phyloP scores from a whole-genome alignment of 2,113 vertebrate species.

The Festucalex cinctus region DNA sequence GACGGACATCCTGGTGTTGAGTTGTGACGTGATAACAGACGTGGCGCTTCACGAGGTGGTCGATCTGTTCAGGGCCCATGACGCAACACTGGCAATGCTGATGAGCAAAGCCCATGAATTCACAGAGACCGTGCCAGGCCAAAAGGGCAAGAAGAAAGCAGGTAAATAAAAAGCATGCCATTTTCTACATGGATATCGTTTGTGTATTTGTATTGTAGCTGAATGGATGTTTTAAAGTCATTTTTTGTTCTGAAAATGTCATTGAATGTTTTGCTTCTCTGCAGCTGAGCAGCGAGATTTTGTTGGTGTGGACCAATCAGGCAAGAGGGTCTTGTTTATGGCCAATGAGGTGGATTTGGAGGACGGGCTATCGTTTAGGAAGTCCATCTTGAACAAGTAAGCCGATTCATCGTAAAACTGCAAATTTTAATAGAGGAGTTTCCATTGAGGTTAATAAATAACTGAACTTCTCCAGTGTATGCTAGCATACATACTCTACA shows the following conservation, averaged over 20 bases:
- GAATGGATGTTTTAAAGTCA: not conserved
- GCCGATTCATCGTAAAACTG: not conserved
- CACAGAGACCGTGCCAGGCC: conserved; percentile 85
- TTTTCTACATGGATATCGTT: not conserved
- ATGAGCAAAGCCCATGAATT: conserved; percentile 90
- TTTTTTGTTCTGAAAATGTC: not conserved
- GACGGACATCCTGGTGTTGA: conserved; percentile 91
- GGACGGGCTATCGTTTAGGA: conserved; percentile 89
- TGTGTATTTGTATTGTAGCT: not conserved
- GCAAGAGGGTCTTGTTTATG: conserved; percentile 93
- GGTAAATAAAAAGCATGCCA: conserved; percentile 67
- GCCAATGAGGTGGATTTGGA: conserved; percentile 98
- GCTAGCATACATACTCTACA: not conserved
- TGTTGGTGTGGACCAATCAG: conserved; percentile 90
- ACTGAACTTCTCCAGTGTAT: not conserved
- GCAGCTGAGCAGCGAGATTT: conserved; percentile 97
- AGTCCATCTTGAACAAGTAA: conserved; percentile 92
- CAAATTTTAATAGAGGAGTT: not conserved
- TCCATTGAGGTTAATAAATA: not conserved
- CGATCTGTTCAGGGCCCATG: conserved; percentile 93
- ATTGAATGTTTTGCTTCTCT: conserved; percentile 17
- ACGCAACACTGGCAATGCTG: conserved; percentile 90
- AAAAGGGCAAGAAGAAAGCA: conserved; percentile 92
- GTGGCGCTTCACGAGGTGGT: conserved; percentile 92
- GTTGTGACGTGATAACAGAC: conserved; percentile 95